Conservation (phyloP, 1,140 invertebrate species). For the Euwallacea fornicatus region DNA sequence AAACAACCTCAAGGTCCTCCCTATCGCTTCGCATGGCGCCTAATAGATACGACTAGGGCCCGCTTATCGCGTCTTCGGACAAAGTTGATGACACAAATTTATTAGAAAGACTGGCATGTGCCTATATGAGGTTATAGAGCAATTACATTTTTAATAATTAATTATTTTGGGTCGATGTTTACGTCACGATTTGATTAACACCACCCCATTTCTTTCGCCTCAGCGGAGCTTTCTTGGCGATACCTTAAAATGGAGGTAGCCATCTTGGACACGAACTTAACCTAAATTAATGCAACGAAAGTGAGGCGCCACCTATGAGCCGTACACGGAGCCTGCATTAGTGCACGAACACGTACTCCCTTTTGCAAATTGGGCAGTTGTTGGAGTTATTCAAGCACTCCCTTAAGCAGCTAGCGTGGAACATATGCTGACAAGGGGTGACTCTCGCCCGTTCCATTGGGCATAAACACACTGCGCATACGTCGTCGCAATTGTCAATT, state of each 20-base stretch:
- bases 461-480: slow-evolving; percentile 74
- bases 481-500: slow-evolving; percentile 68
- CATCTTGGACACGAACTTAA: too few species aligned
- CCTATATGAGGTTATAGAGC: not conserved
- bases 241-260: too few species aligned
- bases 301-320: too few species aligned
- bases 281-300: too few species aligned
- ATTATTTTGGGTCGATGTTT: too few species aligned
- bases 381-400: slow-evolving; percentile 69
- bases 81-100: slow-evolving; percentile 14
- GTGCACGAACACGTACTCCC: slow-evolving; percentile 56
- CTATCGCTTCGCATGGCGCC: not conserved
- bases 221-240: too few species aligned
- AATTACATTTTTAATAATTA: too few species aligned
- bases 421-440: slow-evolving; percentile 76
- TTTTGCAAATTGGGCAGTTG: slow-evolving; percentile 72
- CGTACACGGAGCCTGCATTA: slow-evolving; percentile 13
- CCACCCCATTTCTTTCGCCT: too few species aligned
- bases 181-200: too few species aligned
- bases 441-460: slow-evolving; percentile 68
- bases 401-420: slow-evolving; percentile 74
- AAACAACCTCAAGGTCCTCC: not conserved
- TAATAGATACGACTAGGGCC: not conserved
- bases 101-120: slow-evolving; percentile 20
- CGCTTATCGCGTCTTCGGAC: not conserved